Base-by-base conservation (phyloP, 2,113 vertebrate genomes). In the Cinclus cinclus region DNA sequence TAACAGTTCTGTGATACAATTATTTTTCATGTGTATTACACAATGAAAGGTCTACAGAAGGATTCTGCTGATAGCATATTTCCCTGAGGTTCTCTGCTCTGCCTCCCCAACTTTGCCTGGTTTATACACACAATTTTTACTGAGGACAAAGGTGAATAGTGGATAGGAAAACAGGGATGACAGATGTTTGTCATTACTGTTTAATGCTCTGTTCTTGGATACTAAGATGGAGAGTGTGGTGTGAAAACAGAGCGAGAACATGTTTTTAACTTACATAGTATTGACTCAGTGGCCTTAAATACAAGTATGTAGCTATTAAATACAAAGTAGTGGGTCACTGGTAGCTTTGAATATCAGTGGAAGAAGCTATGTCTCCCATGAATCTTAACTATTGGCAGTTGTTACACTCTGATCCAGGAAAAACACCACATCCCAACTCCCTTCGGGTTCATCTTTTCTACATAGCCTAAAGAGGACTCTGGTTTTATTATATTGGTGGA, bases 1-100 rank as follows among this genome's bases (percentile, higher is more conserved):
- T 95, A 92, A 90, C 85, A 90, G 79, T 70, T 90, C 67, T 63
- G 94, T 35, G 95, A 89, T 93, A 90, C 56, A 95, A 24, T 94
- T 89, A 86, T 94, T 92, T 95, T 90, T 74, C 68, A 27, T 69
- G 58, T 95, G 25, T 87, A 52, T 94, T 91, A 56, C 78, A 79
- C 81, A 89, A 44, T 73, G 67, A 69, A 41, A 76, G 59, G 60
- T 75, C 81, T 95, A 65, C 93, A 95, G 94, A 95, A 96, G 90
- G 87, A 60, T 87, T 89, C 75, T 81, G 42, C 87, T 95, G 87
- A 91, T 94, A 76, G 60, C 47, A 9, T 86, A 56, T 96, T 97
- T 97, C 89, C 92, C 75, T n/a, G 74, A 90, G 91, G 88, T 86
- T 95, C 78, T 92, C 47, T 87, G 58, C 73, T 41, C 79, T 87